Evolutionary conservation across 2,797 vertebrate species (phyloP), one percentile per base, ranked within the genome.

Genomic region (Sciurus carolinensis): DNA sequence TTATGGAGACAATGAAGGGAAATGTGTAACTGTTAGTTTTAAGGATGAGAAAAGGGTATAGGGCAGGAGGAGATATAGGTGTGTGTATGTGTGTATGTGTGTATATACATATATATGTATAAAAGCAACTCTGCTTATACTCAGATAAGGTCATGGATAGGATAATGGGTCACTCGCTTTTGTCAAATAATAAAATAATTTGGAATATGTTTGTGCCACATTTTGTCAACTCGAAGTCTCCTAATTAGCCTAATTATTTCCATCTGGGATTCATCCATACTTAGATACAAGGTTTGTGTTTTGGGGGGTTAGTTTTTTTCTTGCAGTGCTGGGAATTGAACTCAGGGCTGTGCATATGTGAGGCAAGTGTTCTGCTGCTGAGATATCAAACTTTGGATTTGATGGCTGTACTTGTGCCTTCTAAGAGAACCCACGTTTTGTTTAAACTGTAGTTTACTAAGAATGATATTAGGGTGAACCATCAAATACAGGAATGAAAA

Each of bases 141-240:
- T 30, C 14, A 62, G 13, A 42, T 64, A 84, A 5, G n/a, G 47
- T 36, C 5, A 3, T 52, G 30, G 42, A 54, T 64, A 64, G 30
- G n/a, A 62, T 64, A 64, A 69, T 33, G 52, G 20, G 3, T 28
- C 24, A 20, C 42, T 75, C 66, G 15, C 9, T 79, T 91, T 89
- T 75, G 4, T 20, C 24, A 77, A 96, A 91, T 15, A 94, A 64
- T 42, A 72, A 93, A 93, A 87, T 50, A 20, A 69, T 36, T 91
- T 81, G 36, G 33, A 80, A 69, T 94, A 20, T 18, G 47, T 73
- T 64, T 91, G 33, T 50, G 15, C 2, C 28, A 47, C 1, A 75
- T 94, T 71, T 20, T 13, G 28, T 50, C 5, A 79, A 11, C 5
- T 82, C 44, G 50, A 67, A 85, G n/a, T 7, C 33, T 76, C 24